phyloP scores from a whole-genome alignment of 2,113 vertebrate genomes.

The Aplodontia rufa region DNA sequence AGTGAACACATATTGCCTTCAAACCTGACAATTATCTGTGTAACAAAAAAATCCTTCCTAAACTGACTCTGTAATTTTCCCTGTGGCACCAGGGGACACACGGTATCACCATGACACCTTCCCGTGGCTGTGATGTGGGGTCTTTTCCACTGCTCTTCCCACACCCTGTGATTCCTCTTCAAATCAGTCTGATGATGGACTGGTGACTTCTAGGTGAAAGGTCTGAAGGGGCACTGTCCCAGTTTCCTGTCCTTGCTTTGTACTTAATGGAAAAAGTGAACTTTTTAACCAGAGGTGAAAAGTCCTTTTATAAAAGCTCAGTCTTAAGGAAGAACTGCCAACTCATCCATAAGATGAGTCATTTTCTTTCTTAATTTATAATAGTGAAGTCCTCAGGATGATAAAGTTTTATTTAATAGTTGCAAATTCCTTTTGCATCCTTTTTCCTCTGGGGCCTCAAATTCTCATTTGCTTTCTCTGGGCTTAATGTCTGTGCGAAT shows the following conservation, averaged over 20 bases:
- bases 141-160: fast-evolving
- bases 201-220: conserved; percentile 53
- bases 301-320: conserved; percentile 48
- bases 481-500: not conserved
- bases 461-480: not conserved
- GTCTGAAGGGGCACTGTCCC: conserved; percentile 34
- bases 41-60: not conserved
- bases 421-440: conserved; percentile 13
- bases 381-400: conserved; percentile 54
- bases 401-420: conserved; percentile 41
- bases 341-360: conserved; percentile 53
- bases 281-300: conserved; percentile 60
- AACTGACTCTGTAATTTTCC: not conserved
- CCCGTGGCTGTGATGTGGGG: fast-evolving
- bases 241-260: conserved; percentile 56
- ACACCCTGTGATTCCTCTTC: fast-evolving
- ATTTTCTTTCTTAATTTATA: conserved; percentile 51
- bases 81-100: not conserved
- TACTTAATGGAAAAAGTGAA: conserved; percentile 71
- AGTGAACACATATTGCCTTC: not conserved
- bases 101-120: not conserved
- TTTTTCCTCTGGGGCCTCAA: not conserved
- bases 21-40: not conserved
- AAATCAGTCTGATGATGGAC: conserved; percentile 38
- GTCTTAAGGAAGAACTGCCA: conserved; percentile 52